Base-by-base conservation (phyloP, 1,140 invertebrate species). In the Trichomalopsis sarcophagae region DNA sequence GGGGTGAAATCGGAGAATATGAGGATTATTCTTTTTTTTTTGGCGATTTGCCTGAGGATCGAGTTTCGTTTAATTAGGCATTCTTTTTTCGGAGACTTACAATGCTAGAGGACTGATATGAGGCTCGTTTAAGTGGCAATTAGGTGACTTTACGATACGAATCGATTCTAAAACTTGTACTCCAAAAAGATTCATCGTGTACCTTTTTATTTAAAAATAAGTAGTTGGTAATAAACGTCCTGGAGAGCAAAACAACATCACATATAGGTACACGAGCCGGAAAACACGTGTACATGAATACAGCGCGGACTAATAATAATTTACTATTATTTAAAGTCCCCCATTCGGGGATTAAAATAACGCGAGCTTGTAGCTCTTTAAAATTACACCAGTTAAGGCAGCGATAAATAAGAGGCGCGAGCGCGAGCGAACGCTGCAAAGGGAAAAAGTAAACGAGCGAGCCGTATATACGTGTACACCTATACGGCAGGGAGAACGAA, bases 301-400 rank as follows among this genome's bases (percentile, higher is more conserved):
- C 50, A 2, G n/a, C 2, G 30, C 5, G 2, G 9, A 7, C 44
- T 82, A 78, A 84, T 78, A 78, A 78, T 84, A 77, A 84, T 84
- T 84, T 84, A 84, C 62, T 66, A 84, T 84, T 78, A 84, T 77
- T 84, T 77, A 68, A 77, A 66, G 73, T 76, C 50, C 47, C 17
- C 50, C 11, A 3, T 47, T 40, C 33, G 78, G 36, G 78, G 66
- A 81, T 82, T 66, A 69, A 84, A 69, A 83, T 27, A 27, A 81
- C 36, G 79, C 73, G 73, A 81, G 74, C 83, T 79, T 79, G 75
- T 77, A 81, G 81, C 81, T 79, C 75, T 82, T 85, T 76, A 74
- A 82, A 78, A 85, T 85, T 82, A 78, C 79, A 77, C 79, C n/a
- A 62, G 30, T 76, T 85, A 85, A 68, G 73, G 44, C 55, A 76